Base-by-base conservation (phyloP, 2,797 vertebrate species). In the Hyperoplus immaculatus region DNA sequence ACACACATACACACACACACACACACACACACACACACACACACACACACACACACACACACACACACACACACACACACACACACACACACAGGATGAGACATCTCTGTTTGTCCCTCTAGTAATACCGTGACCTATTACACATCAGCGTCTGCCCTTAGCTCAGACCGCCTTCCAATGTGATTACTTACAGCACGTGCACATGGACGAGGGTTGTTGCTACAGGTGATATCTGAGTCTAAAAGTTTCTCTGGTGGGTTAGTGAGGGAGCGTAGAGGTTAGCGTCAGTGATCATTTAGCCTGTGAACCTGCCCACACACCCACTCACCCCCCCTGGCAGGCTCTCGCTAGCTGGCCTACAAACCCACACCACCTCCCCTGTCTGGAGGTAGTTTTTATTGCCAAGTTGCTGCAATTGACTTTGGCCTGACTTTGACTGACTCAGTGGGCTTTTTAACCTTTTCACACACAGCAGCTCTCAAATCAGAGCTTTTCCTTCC, bases 401-500 rank as follows among this genome's bases (percentile, higher is more conserved):
- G 78, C 83, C 83, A 83, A 73, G 55, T 73, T 61, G 16, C 85
- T 79, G 89, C 3, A 69, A 57, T 80, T 53, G 88, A 93, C 92
- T 92, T 93, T 93, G 81, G 74, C 63, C 56, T 80, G 90, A 92
- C 90, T 92, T 93, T 92, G 77, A 82, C 75, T 46, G 51, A 83
- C 80, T 86, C 78, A 16, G 63, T 70, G 69, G 77, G 75, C 66
- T 50, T 85, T 84, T 61, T 45, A 72, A 78, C 59, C 43, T 70
- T 74, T 73, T 55, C 51, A 39, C 53, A 16, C 41, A 29, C 29
- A 29, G 42, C 58, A 69, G 29, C 55, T 75, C 16, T 71, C n/a
- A 84, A 85, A 72, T 71, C 18, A 43, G 61, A 7, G 1, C 72
- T 72, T 79, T 76, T 69, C 57, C 18, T 13, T 4, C 18, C 45